These are phyloP conservation scores for Lasius platythorax DNA, from an alignment of 2,888 invertebrate species.

Conservation along the genomic window DNA sequence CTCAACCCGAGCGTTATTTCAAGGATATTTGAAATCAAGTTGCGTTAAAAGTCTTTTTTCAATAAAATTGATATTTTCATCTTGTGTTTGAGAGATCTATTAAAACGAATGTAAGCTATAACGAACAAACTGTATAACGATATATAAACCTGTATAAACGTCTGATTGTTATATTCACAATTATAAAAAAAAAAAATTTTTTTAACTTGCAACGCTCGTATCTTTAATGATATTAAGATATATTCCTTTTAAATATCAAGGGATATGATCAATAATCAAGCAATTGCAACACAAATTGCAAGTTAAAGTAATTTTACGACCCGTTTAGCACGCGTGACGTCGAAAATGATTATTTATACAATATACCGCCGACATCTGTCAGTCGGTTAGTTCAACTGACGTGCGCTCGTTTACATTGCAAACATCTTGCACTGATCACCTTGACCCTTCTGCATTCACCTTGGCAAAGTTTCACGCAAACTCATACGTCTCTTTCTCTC, in stretches of 20 bases:
- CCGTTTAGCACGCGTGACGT: not conserved
- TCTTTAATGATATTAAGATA: not conserved
- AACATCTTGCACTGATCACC: slow-evolving; percentile 37
- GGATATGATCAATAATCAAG: not conserved
- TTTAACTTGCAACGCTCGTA: not conserved
- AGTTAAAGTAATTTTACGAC: not conserved
- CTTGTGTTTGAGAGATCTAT: not conserved
- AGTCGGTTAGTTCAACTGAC: slow-evolving; percentile 6
- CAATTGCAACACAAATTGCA: not conserved
- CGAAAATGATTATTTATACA: slow-evolving; percentile 41
- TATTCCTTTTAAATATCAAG: not conserved
- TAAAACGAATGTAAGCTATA: not conserved
- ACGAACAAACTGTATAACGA: not conserved
- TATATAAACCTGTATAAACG: not conserved
- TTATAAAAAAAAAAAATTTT: not conserved
- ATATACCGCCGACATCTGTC: slow-evolving; percentile 11
- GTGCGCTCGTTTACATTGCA: slow-evolving; percentile 31
- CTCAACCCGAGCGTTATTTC: not conserved
- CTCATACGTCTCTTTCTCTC: not conserved
- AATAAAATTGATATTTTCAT: not conserved
- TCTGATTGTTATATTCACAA: not conserved
- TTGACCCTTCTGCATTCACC: slow-evolving; percentile 27
- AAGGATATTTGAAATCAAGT: not conserved
- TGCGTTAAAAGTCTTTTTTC: not conserved
- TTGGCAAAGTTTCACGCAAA: slow-evolving; percentile 19